Conservation (phyloP, 23 tunicate species). For the Ciona savignyi region DNA sequence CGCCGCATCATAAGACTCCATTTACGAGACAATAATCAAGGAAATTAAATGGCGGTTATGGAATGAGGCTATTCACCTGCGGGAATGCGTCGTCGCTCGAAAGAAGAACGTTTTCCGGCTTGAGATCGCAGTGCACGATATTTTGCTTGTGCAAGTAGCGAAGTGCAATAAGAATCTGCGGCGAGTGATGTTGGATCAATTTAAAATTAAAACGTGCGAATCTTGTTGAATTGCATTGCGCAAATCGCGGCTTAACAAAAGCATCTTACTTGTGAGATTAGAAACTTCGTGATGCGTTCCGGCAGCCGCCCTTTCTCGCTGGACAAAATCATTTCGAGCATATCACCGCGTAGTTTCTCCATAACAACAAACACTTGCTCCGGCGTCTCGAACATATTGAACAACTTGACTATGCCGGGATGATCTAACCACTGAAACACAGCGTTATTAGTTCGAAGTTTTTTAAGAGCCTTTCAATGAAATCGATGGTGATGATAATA, state of each 20-base stretch:
- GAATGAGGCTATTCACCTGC: conserved; percentile 64
- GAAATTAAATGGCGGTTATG: neutral
- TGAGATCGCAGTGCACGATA: conserved; percentile 97
- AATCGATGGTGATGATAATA: too few relatives aligned
- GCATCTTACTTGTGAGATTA: conserved; percentile 75
- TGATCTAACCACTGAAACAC: conserved; percentile 87
- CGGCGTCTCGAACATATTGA: conserved; percentile 99
- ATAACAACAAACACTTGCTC: conserved; percentile 98
- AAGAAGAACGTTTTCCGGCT: conserved; percentile 97
- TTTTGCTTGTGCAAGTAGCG: conserved; percentile 92
- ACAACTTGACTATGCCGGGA: conserved; percentile 98
- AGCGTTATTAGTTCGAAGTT: too few relatives aligned
- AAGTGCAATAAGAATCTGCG: conserved; percentile 89
- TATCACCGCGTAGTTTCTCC: conserved; percentile 99
- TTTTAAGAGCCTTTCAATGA: too few relatives aligned
- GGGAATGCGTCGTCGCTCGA: conserved; percentile 91
- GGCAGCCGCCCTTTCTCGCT: conserved; percentile 92
- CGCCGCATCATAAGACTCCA: too few relatives aligned
- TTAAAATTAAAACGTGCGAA: too few relatives aligned
- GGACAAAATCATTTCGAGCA: conserved; percentile 98
- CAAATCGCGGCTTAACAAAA: too few relatives aligned
- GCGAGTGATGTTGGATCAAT: neutral
- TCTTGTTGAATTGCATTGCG: too few relatives aligned
- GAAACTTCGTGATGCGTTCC: conserved; percentile 93
- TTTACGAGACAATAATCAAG: neutral